Base-by-base conservation (phyloP, 2,888 invertebrate species). In the Frankliniella fusca region DNA sequence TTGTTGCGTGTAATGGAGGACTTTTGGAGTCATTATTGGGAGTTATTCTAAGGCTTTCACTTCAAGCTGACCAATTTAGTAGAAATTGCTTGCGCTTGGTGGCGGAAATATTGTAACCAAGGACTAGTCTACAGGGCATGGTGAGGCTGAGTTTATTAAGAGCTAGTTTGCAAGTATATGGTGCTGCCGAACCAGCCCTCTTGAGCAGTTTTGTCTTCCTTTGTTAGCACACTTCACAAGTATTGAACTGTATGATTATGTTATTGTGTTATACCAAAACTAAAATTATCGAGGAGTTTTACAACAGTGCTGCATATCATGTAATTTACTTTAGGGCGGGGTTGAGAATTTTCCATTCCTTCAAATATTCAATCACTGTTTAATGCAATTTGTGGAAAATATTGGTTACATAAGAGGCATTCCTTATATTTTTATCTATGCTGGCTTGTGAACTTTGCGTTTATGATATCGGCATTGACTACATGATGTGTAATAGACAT, bases 81-180 rank as follows among this genome's bases (percentile, higher is more conserved):
- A 76, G 70, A 76, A 27, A 76, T 23, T 23, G 70, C 70, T 76
- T 76, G 23, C 9, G 70, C 70, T 27, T 76, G 23, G 27, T 76
- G 70, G 38, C 38, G 38, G 38, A 38, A 38, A 38, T 76, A 76
- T 76, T 76, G 23, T 76, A 76, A 27, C 23, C 12, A 76, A 27
- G 70, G 70, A 76, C 70, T 76, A 76, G 27, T 76, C 23, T 76
- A 23, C 27, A 76, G 70, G 70, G 70, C 70, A 76, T 27, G 70
- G 70, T 76, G 27, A 76, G 27, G 70, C 70, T 27, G 70, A 76
- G 70, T 76, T 76, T 23, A 27, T 0, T 27, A 27, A 27, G 70
- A 76, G 70, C 70, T 12, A 27, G 70, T 76, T 23, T 27, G 54
- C 20, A 5, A 20, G 54, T 54, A 5, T 54, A 12, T 54, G 18